Percentiles rank a stretch among this genome's conserved stretches.
Conservation (phyloP, 2,888 invertebrate genomes). For the Phengaris arion region DNA sequence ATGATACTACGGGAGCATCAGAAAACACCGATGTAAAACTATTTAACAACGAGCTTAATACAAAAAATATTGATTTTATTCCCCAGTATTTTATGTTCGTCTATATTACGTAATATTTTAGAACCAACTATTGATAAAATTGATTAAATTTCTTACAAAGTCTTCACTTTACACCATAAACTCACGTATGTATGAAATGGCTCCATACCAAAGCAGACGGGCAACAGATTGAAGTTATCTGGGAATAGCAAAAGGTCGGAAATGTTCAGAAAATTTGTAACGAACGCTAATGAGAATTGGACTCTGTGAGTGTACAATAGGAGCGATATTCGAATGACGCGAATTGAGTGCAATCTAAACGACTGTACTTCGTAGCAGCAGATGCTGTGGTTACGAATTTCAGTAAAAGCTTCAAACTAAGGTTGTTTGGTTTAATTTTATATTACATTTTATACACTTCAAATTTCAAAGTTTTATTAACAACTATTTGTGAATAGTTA, state of each 20-base stretch:
- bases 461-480: slow-evolving; percentile 22
- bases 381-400: slow-evolving; percentile 76
- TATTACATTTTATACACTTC: slow-evolving; percentile 28
- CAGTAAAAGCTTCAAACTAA: slow-evolving; percentile 65
- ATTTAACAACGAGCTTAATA: no score
- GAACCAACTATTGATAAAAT: slow-evolving; percentile 16
- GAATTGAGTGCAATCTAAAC: slow-evolving; percentile 42
- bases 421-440: slow-evolving; percentile 44
- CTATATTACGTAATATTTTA: background rate
- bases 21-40: no score
- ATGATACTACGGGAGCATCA: no score
- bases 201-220: slow-evolving; percentile 62
- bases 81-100: background rate
- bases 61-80: background rate
- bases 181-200: slow-evolving; percentile 65
- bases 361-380: slow-evolving; percentile 50
- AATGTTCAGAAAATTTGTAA: slow-evolving; percentile 38
- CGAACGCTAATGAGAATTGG: background rate
- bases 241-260: slow-evolving; percentile 52
- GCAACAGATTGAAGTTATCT: slow-evolving; percentile 71
- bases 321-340: background rate
- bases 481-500: slow-evolving; percentile 13
- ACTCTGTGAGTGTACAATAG: background rate
- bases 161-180: slow-evolving; percentile 23
- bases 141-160: slow-evolving; percentile 26